A percentile compares a stretch with the other conserved stretches of the same genome.
Conservation (phyloP, 2,797 vertebrate species). For the Limosa lapponica region DNA sequence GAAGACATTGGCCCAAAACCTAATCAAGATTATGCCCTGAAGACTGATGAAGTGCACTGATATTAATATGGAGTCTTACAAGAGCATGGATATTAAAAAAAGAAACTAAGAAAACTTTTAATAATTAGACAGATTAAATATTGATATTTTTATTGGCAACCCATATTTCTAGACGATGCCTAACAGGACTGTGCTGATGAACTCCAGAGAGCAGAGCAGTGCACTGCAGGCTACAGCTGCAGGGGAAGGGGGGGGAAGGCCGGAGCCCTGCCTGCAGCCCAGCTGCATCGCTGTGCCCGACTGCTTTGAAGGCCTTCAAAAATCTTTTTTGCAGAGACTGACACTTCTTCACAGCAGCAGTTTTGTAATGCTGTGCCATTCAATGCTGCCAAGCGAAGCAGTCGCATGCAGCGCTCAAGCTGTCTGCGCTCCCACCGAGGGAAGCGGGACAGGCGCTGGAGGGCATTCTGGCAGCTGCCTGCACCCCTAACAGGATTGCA, state of each 20-base stretch:
- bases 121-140: background rate
- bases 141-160: background rate
- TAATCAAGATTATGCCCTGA: background rate
- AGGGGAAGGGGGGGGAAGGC: background rate
- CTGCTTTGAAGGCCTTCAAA: background rate
- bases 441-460: background rate
- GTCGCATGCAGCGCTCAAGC: accelerated
- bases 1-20: background rate
- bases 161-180: accelerated
- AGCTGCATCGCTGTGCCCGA: accelerated
- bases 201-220: background rate
- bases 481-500: background rate
- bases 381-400: background rate
- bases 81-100: background rate
- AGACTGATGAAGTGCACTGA: background rate
- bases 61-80: background rate
- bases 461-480: background rate
- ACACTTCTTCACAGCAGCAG: background rate
- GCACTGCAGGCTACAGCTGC: background rate
- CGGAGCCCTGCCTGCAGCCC: background rate
- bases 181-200: background rate
- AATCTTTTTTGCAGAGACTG: background rate
- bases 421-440: background rate
- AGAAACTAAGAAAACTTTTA: background rate
- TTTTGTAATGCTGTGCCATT: background rate